phyloP scores from a whole-genome alignment of 2,113 vertebrate genomes.

The Seriola aureovittata region DNA sequence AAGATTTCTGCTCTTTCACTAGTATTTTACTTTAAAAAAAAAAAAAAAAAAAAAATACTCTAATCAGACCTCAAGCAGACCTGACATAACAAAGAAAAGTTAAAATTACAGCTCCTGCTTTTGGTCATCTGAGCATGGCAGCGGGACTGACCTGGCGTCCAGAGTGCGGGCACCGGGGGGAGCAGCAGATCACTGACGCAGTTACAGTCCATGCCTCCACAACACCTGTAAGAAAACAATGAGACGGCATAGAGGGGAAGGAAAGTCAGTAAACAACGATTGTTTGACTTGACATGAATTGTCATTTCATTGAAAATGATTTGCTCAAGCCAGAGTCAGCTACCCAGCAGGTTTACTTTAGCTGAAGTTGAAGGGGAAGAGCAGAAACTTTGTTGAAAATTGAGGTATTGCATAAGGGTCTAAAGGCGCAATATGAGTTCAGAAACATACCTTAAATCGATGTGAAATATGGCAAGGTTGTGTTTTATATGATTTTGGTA shows the following conservation, averaged over 20 bases:
- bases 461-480: constrained; percentile 72
- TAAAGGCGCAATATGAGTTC: constrained; percentile 44
- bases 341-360: constrained; percentile 11
- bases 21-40: background rate
- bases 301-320: background rate
- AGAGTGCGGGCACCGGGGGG: constrained; percentile 92
- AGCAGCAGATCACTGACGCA: constrained; percentile 94
- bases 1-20: constrained; percentile 9
- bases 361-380: constrained; percentile 32
- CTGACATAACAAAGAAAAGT: constrained; percentile 1
- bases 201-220: constrained; percentile 92
- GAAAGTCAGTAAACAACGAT: background rate
- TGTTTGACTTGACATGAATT: background rate
- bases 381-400: constrained; percentile 59
- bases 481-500: constrained; percentile 73
- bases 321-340: background rate
- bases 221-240: constrained; percentile 75
- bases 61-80: background rate
- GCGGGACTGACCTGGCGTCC: constrained; percentile 90
- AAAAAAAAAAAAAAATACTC: background rate
- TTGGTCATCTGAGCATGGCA: background rate
- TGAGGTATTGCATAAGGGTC: constrained; percentile 65
- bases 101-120: background rate
- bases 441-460: constrained; percentile 68
- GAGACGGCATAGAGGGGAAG: background rate